Percentiles rank a stretch among this genome's conserved stretches.
Evolutionary conservation across 2,797 vertebrate genomes (phyloP).

Genomic region (Danio albolineatus): DNA sequence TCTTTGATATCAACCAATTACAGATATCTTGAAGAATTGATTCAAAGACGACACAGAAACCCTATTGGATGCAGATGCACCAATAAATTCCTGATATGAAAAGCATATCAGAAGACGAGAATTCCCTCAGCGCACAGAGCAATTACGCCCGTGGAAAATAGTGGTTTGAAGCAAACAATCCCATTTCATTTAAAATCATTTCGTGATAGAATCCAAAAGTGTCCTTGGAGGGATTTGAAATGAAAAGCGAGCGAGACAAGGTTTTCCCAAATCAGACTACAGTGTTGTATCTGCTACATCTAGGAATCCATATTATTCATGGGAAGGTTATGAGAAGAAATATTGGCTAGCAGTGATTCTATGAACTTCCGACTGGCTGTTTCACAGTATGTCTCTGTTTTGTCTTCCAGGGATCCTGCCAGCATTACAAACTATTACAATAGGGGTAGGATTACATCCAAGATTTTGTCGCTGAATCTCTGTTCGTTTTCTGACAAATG

Average conservation of each 20-base stretch:
- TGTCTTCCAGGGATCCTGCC: not conserved
- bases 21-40: constrained; percentile 7
- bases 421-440: not conserved
- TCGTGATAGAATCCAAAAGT: constrained; percentile 24
- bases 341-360: constrained; percentile 32
- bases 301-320: constrained; percentile 18
- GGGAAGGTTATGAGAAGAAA: constrained; percentile 9
- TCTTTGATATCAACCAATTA: constrained; percentile 31
- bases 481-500: not conserved
- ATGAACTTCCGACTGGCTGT: constrained; percentile 69
- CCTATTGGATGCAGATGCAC: not conserved
- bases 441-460: not conserved
- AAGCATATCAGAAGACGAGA: not conserved
- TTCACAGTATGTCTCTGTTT: constrained; percentile 53
- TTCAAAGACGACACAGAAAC: not conserved
- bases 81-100: constrained; percentile 1
- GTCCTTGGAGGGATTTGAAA: constrained; percentile 18
- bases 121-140: not conserved
- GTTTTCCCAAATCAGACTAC: constrained; percentile 5
- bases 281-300: not conserved
- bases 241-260: constrained; percentile 1
- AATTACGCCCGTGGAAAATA: constrained; percentile 8
- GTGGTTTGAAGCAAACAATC: constrained; percentile 6
- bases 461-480: constrained; percentile 4
- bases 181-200: constrained; percentile 1